Base-by-base conservation (phyloP, 2,888 invertebrate species). In the Malachius bipustulatus region DNA sequence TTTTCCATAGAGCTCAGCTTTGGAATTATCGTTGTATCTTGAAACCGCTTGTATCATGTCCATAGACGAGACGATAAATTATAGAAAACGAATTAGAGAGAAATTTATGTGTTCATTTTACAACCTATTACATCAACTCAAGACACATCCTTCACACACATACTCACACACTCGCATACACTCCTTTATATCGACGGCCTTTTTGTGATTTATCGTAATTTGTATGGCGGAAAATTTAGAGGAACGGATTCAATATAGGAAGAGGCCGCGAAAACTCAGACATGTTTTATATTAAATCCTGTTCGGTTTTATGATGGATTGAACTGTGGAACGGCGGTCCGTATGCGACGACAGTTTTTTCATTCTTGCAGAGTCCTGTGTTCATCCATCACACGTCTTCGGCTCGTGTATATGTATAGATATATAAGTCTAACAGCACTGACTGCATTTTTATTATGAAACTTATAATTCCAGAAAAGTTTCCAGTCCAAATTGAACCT, bases 281-380 rank as follows among this genome's bases (percentile, higher is more conserved):
- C 48, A 45, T 48, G 49, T 49, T 55, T 50, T 54, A 50, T 55
- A 56, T 57, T 54, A 54, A 56, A 56, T 52, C 47, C 52, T 52
- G 55, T 51, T 54, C 46, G 42, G 45, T 42, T n/a, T 29, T 39
- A 49, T 57, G 56, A 57, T 57, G 48, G 55, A 57, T 57, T 52
- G 47, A 51, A 47, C 40, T 43, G 35, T 45, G 45, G 51, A 50
- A 47, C 38, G 43, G 40, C 32, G 37, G 38, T 39, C 37, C 42
- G 38, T 33, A 38, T 38, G 35, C 35, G 41, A 47, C 45, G 50
- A 49, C 50, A 44, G 47, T 44, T 46, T 54, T 52, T 51, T 47
- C 44, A 47, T 44, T 51, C 48, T 47, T 45, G 45, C 38, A 38
- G 37, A 42, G 47, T 46, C 46, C 47, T 44, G 42, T 48, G 50